phyloP scores from a whole-genome alignment of 2,888 invertebrate species.

The Phrixothrix hirtus region DNA sequence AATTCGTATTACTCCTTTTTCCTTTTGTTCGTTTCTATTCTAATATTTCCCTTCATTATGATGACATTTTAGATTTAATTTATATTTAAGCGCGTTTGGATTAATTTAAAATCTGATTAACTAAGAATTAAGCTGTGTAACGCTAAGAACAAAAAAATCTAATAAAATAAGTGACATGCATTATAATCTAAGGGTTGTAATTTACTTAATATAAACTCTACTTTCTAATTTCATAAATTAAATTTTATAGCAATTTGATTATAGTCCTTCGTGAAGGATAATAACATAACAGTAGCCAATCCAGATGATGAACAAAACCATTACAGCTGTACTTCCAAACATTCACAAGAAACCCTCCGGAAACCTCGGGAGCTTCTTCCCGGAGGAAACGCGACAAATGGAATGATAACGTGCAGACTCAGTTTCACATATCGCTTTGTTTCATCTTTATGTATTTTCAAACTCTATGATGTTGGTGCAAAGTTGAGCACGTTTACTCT shows the following conservation, averaged over 20 bases:
- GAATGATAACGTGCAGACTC: conserved; percentile 49
- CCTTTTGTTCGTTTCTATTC: conserved; percentile 2
- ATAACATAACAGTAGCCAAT: conserved; percentile 45
- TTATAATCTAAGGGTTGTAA: conserved; percentile 17
- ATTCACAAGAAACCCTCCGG: conserved; percentile 40
- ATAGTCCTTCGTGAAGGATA: conserved; percentile 50
- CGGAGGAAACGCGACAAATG: conserved; percentile 50
- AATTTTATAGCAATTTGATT: conserved; percentile 29
- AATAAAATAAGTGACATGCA: conserved; percentile 16
- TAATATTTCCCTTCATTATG: conserved; percentile 1
- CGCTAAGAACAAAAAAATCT: too few relatives aligned
- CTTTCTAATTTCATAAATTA: conserved; percentile 30
- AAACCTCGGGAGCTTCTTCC: conserved; percentile 37
- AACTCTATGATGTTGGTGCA: conserved; percentile 40
- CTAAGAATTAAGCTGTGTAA: too few relatives aligned
- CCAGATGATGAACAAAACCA: conserved; percentile 44
- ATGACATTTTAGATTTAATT: conserved; percentile 1
- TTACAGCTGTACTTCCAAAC: conserved; percentile 41
- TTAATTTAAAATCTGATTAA: too few relatives aligned
- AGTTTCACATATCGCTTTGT: conserved; percentile 51
- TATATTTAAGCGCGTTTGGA: too few relatives aligned
- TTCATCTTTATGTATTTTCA: conserved; percentile 55
- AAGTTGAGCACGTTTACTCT: conserved; percentile 45
- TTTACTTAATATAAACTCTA: conserved; percentile 31
- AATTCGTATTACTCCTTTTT: too few relatives aligned